These are phyloP conservation scores for Trichonephila inaurata DNA, from an alignment of 1,140 invertebrate genomes.

Conservation along the genomic window DNA sequence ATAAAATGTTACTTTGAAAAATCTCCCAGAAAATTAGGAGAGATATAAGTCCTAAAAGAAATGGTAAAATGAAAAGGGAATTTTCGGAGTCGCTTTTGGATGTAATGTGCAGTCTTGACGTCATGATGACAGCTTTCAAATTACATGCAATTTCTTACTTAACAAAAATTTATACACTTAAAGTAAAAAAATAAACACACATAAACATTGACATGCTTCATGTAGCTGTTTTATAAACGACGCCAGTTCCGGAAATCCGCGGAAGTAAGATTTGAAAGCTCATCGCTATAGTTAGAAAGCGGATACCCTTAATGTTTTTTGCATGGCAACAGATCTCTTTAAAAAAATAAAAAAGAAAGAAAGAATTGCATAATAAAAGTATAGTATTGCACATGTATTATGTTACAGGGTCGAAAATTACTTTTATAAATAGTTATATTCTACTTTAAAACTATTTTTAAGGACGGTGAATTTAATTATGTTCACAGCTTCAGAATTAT, in stretches of 20 bases:
- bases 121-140: neutral
- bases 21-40: conserved; percentile 3
- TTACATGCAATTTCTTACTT: neutral
- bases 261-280: neutral
- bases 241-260: neutral
- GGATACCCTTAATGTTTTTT: neutral
- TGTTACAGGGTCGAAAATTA: too few species aligned
- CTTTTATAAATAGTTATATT: too few species aligned
- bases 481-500: too few species aligned
- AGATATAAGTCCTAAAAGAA: neutral
- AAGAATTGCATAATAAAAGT: too few species aligned
- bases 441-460: too few species aligned
- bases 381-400: too few species aligned
- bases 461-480: too few species aligned
- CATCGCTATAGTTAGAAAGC: neutral
- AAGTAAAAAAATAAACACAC: neutral
- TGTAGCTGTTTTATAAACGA: neutral
- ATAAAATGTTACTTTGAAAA: conserved; percentile 5
- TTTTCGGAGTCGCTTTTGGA: neutral
- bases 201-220: neutral
- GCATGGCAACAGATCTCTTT: neutral
- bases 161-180: neutral
- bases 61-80: neutral
- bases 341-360: neutral
- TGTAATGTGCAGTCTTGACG: neutral